phyloP scores from a whole-genome alignment of 2,797 vertebrate genomes.

The Odontamblyopus rebecca region DNA sequence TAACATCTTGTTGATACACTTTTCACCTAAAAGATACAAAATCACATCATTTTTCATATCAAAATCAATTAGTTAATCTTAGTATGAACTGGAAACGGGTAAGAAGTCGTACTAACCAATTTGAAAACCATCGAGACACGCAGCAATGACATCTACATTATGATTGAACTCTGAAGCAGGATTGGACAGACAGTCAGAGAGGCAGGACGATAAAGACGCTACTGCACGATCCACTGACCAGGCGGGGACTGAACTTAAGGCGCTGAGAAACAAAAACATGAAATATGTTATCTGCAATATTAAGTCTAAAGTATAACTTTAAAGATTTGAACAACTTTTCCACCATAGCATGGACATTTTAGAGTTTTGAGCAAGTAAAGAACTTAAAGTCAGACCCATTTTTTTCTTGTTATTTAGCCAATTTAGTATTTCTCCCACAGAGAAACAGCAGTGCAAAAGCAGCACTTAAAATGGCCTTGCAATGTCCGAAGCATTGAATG shows the following conservation, averaged over 20 bases:
- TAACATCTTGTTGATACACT: constrained; percentile 80
- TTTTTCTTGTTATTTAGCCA: too few species aligned
- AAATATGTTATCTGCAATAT: not conserved
- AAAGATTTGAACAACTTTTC: not conserved
- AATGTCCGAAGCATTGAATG: too few species aligned
- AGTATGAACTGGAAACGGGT: not conserved
- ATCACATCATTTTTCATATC: not conserved
- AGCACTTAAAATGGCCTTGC: too few species aligned
- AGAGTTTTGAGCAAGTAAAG: too few species aligned
- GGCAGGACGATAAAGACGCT: constrained; percentile 74
- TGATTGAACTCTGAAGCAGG: constrained; percentile 70
- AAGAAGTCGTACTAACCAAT: constrained; percentile 74
- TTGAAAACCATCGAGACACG: constrained; percentile 85
- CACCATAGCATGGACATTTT: too few species aligned
- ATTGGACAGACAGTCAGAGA: constrained; percentile 79
- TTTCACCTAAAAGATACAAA: constrained; percentile 76
- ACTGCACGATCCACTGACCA: constrained; percentile 65
- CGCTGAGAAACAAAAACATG: constrained; percentile 65
- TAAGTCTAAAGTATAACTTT: not conserved
- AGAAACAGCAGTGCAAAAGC: too few species aligned
- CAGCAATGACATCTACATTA: constrained; percentile 82
- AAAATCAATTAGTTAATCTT: not conserved
- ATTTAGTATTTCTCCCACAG: too few species aligned
- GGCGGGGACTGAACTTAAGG: constrained; percentile 79
- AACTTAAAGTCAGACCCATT: too few species aligned